phyloP scores from a whole-genome alignment of 2,113 vertebrate genomes.

The Rhea pennata region DNA sequence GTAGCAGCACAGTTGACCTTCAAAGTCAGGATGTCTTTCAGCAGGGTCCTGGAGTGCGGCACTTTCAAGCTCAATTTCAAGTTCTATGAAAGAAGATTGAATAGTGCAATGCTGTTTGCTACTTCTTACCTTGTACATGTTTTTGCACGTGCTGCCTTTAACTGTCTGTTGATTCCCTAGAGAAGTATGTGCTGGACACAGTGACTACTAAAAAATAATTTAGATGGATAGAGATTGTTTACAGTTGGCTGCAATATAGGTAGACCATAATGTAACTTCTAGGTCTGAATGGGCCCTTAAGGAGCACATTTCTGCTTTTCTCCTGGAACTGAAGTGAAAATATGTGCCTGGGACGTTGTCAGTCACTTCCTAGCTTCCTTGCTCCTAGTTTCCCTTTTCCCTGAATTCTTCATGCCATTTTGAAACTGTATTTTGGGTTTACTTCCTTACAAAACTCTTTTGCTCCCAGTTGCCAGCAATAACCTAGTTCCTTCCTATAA shows the following conservation, averaged over 20 bases:
- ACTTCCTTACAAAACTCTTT: neutral
- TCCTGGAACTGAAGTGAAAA: neutral
- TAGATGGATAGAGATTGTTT: neutral
- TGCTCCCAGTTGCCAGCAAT: neutral
- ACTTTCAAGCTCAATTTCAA: neutral
- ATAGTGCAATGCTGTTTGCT: neutral
- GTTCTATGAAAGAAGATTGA: neutral
- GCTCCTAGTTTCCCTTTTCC: neutral
- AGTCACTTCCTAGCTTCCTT: neutral
- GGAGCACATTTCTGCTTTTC: neutral
- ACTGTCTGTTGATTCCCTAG: neutral
- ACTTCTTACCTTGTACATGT: neutral
- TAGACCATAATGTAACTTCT: neutral
- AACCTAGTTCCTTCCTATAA: neutral
- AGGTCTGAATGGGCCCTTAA: neutral
- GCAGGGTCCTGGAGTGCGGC: neutral
- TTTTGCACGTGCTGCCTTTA: neutral
- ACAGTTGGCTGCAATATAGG: neutral
- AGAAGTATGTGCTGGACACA: neutral
- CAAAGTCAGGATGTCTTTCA: neutral
- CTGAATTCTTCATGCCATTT: neutral
- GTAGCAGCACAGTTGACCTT: fast-evolving
- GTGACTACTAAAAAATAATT: neutral
- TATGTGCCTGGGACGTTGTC: too few relatives aligned
- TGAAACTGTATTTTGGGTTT: neutral